These are phyloP conservation scores for Trichonephila inaurata DNA, from an alignment of 1,140 invertebrate species.

Conservation along the genomic window DNA sequence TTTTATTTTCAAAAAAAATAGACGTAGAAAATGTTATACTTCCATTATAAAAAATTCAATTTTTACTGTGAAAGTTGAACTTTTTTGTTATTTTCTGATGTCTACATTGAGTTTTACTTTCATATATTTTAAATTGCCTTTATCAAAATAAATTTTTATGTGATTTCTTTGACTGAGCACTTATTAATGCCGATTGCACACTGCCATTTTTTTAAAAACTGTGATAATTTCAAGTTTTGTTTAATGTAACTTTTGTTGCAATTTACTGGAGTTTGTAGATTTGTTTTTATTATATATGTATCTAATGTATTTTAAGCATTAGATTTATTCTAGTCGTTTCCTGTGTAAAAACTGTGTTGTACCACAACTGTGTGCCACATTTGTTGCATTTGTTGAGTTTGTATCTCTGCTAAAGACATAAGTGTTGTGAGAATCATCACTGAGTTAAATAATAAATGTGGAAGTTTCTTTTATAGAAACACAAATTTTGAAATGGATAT, in stretches of 20 bases:
- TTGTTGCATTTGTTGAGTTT: slow-evolving; percentile 37
- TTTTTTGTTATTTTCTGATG: too few species aligned
- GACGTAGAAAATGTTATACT: too few species aligned
- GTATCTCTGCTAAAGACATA: not conserved
- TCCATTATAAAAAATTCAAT: too few species aligned
- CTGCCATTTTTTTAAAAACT: slow-evolving; percentile 63
- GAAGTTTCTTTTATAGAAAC: not conserved
- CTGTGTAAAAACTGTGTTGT: not conserved
- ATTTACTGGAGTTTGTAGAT: not conserved
- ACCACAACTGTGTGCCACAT: not conserved
- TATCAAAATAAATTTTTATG: too few species aligned
- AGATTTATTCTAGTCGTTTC: slow-evolving; percentile 50
- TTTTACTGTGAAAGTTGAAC: too few species aligned
- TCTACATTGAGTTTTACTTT: too few species aligned
- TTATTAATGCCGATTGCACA: slow-evolving; percentile 17
- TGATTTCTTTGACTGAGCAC: not conserved
- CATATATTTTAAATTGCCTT: too few species aligned
- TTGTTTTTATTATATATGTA: slow-evolving; percentile 5
- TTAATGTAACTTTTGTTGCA: slow-evolving; percentile 35
- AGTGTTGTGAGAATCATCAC: not conserved
- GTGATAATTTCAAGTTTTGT: slow-evolving; percentile 59
- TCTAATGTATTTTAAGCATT: slow-evolving; percentile 42
- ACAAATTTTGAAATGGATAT: not conserved
- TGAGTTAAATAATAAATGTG: not conserved
- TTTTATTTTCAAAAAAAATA: too few species aligned